These are phyloP conservation scores for Thamnophis elegans DNA, from an alignment of 2,797 vertebrate genomes.

Conservation along the genomic window DNA sequence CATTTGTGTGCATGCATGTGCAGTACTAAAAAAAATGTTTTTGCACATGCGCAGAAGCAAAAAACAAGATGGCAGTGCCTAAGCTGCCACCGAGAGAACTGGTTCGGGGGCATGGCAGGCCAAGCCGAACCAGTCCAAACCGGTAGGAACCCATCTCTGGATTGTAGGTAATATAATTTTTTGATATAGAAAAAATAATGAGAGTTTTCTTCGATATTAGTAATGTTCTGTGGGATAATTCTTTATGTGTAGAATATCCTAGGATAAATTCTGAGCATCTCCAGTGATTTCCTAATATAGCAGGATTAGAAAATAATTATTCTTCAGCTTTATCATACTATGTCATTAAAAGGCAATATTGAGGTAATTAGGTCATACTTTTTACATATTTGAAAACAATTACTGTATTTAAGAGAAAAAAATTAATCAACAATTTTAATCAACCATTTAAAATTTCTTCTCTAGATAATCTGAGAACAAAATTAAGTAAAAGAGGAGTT, in stretches of 20 bases:
- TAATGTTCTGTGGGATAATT: not conserved
- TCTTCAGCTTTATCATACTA: not conserved
- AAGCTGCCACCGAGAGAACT: no score
- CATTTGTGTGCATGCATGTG: no score
- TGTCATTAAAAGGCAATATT: not conserved
- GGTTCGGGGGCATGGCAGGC: no score
- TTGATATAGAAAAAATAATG: not conserved
- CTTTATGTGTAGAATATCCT: not conserved
- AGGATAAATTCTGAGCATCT: not conserved
- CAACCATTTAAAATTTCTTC: constrained; percentile 4
- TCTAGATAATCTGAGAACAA: constrained; percentile 65
- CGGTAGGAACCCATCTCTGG: no score
- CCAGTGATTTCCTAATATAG: not conserved
- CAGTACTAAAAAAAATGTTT: no score
- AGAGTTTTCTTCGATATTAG: not conserved
- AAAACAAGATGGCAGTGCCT: no score
- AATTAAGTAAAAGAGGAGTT: constrained; percentile 68
- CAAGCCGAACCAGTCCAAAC: no score
- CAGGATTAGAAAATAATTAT: not conserved
- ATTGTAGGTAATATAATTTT: not conserved
- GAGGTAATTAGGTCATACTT: not conserved
- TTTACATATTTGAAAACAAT: not conserved
- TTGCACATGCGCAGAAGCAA: no score
- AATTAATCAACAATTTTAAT: not conserved
- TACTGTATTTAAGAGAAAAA: not conserved